Evolutionary conservation across 2,888 invertebrate species (phyloP).

Genomic region (Drosophila kuntzei): DNA sequence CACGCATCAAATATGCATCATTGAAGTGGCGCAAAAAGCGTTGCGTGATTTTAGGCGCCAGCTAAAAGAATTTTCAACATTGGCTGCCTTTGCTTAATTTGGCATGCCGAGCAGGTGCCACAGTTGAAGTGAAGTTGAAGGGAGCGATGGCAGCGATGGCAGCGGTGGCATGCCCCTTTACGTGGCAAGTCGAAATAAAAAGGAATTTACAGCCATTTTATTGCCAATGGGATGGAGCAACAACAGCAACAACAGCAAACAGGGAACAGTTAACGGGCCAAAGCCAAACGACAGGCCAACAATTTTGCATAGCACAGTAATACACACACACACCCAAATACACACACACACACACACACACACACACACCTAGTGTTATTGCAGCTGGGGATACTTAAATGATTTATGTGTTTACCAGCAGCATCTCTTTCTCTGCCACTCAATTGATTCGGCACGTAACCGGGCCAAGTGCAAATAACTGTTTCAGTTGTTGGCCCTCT

Average conservation of each 20-base stretch:
- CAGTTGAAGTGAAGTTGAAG: slow-evolving; percentile 1
- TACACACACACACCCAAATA: slow-evolving; percentile 6
- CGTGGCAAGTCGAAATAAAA: slow-evolving; percentile 59
- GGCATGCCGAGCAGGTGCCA: slow-evolving; percentile 75
- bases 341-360: slow-evolving; percentile 4
- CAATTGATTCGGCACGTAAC: slow-evolving; percentile 79
- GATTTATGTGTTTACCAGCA: slow-evolving; percentile 68
- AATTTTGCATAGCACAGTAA: slow-evolving; percentile 52
- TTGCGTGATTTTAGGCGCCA: slow-evolving; percentile 60
- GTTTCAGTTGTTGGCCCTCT: slow-evolving; percentile 57
- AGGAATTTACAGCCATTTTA: slow-evolving; percentile 73
- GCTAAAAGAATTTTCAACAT: slow-evolving; percentile 39
- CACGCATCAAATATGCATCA: slow-evolving; percentile 66
- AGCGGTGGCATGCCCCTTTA: slow-evolving; percentile 24
- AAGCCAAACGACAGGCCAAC: slow-evolving; percentile 28
- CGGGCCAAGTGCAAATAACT: slow-evolving; percentile 79
- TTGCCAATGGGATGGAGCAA: slow-evolving; percentile 40
- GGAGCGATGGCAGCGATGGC: background rate
- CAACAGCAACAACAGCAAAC: slow-evolving; percentile 30
- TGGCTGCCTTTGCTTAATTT: slow-evolving; percentile 56
- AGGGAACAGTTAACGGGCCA: slow-evolving; percentile 40
- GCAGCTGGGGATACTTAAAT: slow-evolving; percentile 57
- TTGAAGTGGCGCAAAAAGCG: slow-evolving; percentile 45
- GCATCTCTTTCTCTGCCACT: slow-evolving; percentile 39
- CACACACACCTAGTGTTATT: slow-evolving; percentile 2